phyloP scores from a whole-genome alignment of 2,113 vertebrate genomes.

The Bostrychus sinensis region DNA sequence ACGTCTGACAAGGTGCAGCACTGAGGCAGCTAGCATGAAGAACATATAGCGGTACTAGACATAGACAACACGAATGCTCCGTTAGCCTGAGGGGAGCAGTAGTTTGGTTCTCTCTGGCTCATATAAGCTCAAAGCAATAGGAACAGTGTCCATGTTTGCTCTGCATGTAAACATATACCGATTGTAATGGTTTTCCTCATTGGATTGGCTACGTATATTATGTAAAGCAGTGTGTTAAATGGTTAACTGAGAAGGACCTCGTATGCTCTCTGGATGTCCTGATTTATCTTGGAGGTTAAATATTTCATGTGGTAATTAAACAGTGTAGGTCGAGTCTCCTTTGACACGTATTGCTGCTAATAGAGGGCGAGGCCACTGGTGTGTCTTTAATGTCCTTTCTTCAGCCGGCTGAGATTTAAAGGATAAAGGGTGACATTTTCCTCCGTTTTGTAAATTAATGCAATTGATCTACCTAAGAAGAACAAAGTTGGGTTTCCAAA shows the following conservation, averaged over 20 bases:
- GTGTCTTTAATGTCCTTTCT: conserved; percentile 85
- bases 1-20: too few species aligned
- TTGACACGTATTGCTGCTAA: conserved; percentile 89
- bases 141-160: too few species aligned
- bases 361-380: conserved; percentile 81
- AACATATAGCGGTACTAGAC: too few species aligned
- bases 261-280: conserved; percentile 74
- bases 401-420: conserved; percentile 85
- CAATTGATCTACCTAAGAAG: conserved; percentile 96
- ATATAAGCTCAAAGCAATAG: too few species aligned
- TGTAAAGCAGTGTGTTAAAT: conserved; percentile 46
- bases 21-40: too few species aligned
- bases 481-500: conserved; percentile 97
- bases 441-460: conserved; percentile 96
- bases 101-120: too few species aligned
- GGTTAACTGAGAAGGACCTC: conserved; percentile 74
- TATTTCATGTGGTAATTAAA: conserved; percentile 98
- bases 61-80: too few species aligned
- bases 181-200: background rate
- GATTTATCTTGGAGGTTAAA: conserved; percentile 87
- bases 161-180: too few species aligned
- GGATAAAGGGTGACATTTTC: conserved; percentile 97
- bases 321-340: conserved; percentile 95
- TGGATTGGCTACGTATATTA: background rate
- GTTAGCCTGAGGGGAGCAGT: too few species aligned